These are phyloP conservation scores for Heterocephalus glaber DNA, from an alignment of 2,113 vertebrate species.

Conservation along the genomic window DNA sequence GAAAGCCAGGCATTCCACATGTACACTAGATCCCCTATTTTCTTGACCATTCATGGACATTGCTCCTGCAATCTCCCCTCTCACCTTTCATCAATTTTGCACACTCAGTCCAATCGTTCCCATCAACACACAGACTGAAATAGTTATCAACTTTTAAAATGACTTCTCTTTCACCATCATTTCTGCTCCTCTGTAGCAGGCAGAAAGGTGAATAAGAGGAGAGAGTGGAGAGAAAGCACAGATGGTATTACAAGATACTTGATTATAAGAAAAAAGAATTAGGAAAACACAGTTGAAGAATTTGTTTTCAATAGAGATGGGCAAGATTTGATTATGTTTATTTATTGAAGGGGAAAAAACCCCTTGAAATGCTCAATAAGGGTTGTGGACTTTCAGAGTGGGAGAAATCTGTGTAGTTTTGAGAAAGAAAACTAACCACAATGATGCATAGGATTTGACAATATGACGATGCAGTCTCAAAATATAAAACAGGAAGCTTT, in stretches of 20 bases:
- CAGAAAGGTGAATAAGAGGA: background rate
- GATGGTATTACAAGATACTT: background rate
- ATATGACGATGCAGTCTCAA: background rate
- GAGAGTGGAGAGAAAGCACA: background rate
- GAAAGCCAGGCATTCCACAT: background rate
- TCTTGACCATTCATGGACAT: background rate
- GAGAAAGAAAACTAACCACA: background rate
- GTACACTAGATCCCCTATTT: too few species aligned
- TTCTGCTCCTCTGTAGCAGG: background rate
- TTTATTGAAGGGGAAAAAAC: background rate
- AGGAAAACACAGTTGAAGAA: background rate
- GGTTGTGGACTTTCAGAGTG: background rate
- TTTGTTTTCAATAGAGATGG: background rate
- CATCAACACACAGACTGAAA: background rate
- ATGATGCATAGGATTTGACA: background rate
- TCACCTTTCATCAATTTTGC: background rate
- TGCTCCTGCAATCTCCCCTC: background rate
- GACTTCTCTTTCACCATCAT: background rate
- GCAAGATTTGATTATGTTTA: background rate
- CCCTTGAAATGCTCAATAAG: background rate
- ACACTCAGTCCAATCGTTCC: background rate
- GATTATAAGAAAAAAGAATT: background rate
- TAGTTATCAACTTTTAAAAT: background rate
- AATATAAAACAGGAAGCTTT: background rate
- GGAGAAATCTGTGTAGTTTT: background rate